Base-by-base conservation (phyloP, 2,797 vertebrate species). In the Schizothorax lantsangensis region DNA sequence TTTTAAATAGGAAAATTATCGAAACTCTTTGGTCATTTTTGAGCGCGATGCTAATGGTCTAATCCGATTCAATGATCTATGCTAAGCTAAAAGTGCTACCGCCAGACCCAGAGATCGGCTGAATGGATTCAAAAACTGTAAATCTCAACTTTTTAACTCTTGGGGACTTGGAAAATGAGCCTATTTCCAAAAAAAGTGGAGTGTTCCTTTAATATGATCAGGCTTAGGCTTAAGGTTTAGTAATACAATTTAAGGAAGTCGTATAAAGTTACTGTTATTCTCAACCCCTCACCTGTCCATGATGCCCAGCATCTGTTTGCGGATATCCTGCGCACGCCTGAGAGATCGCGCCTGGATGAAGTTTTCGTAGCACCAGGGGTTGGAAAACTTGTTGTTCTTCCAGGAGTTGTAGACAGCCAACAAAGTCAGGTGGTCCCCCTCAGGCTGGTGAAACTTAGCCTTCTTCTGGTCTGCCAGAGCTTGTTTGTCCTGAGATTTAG, bases 331-430 rank as follows among this genome's bases (percentile, higher is more conserved):
- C 0, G 96, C 98, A 64, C 98, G 92, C 52, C 97, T 97, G 36
- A 99, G 94, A 9, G 98, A 99, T 36, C 98, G 96, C 0, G 98
- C 98, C 92, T 99, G 98, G 91, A 99, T 99, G 66, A 99, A 99
- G 83, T 99, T 99, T 92, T 99, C 98, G 0, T 99, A 99, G 91
- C 98, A 99, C 98, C 98, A 99, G 2, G 98, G 97, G 92, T 99
- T 99, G 89, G 98, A 99, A 93, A 99, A 99, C 91, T 99, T 99
- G 90, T 99, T 99, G 89, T 99, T 99, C 92, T 99, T 99, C 98
- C 98, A 99, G 81, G 98, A 99, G 91, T 99, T 99, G 93, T 99
- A 99, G 52, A 99, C 98, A 0, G 98, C 98, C 93, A 99, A 93
- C 87, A 99, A 92, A 0, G 98, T 99, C 86, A 99, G 96, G 90